phyloP scores from a whole-genome alignment of 1,140 invertebrate species.

The Eurosta solidaginis region DNA sequence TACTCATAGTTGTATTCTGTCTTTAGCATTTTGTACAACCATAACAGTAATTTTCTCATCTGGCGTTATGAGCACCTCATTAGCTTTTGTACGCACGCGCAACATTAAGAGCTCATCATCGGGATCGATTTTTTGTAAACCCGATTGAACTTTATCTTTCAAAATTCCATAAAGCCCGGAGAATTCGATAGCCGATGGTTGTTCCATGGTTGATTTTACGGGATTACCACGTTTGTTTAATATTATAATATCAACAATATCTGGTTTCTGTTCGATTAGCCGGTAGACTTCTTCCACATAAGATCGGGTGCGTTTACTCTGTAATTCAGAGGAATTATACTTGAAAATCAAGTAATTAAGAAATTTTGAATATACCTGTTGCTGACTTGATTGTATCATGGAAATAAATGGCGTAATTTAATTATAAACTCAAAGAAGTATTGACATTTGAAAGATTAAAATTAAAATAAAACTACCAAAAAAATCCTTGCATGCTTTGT shows the following conservation, averaged over 20 bases:
- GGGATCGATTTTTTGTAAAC: slow-evolving; percentile 46
- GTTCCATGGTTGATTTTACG: slow-evolving; percentile 48
- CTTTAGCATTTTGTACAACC: slow-evolving; percentile 48
- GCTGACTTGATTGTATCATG: not conserved
- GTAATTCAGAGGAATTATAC: not conserved
- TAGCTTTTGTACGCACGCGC: slow-evolving; percentile 47
- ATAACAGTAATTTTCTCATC: slow-evolving; percentile 54
- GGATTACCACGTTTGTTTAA: slow-evolving; percentile 52
- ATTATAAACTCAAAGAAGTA: not conserved
- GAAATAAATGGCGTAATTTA: not conserved
- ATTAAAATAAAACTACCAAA: not conserved
- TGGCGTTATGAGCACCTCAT: slow-evolving; percentile 51
- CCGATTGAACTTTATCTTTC: slow-evolving; percentile 46
- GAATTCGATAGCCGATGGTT: slow-evolving; percentile 42
- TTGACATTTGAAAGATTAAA: not conserved
- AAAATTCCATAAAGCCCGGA: slow-evolving; percentile 52
- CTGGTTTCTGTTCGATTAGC: slow-evolving; percentile 42
- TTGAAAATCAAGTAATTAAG: not conserved
- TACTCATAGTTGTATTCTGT: slow-evolving; percentile 32
- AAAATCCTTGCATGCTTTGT: not conserved
- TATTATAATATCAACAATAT: slow-evolving; percentile 49
- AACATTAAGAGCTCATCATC: slow-evolving; percentile 41
- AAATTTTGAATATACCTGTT: not conserved
- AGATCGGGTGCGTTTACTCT: slow-evolving; percentile 46
- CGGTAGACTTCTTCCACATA: slow-evolving; percentile 50